A percentile compares a stretch with the other conserved stretches of the same genome.
Evolutionary conservation across 1,140 invertebrate species (phyloP).

Genomic region (Agrypnia vestita): DNA sequence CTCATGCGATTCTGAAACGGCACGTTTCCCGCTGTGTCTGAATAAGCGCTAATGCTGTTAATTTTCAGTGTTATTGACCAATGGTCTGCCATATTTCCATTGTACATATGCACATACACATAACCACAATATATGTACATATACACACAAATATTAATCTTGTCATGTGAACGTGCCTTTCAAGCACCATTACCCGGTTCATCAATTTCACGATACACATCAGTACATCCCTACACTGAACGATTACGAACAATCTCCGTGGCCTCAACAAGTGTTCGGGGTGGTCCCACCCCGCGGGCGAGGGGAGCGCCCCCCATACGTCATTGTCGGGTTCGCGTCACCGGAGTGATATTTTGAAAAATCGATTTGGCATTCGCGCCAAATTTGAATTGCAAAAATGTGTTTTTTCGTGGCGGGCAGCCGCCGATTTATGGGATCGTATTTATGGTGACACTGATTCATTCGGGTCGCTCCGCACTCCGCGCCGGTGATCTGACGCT

Average conservation of each 20-base stretch:
- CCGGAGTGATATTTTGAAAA: slow-evolving; percentile 55
- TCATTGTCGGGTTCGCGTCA: slow-evolving; percentile 47
- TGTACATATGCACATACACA: too few species aligned
- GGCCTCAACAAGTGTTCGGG: slow-evolving; percentile 48
- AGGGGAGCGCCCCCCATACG: slow-evolving; percentile 32
- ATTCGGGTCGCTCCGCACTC: slow-evolving; percentile 42
- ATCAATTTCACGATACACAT: slow-evolving; percentile 34
- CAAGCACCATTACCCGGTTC: slow-evolving; percentile 28
- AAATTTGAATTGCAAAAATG: slow-evolving; percentile 55
- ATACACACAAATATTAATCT: too few species aligned
- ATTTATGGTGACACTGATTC: slow-evolving; percentile 56
- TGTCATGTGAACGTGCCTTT: neutral
- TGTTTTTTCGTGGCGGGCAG: slow-evolving; percentile 39
- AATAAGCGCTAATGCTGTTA: too few species aligned
- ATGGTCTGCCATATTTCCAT: too few species aligned
- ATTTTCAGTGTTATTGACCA: too few species aligned
- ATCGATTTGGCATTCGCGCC: slow-evolving; percentile 46
- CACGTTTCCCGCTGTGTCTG: too few species aligned
- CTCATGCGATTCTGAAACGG: too few species aligned
- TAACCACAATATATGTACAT: too few species aligned
- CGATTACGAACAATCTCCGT: slow-evolving; percentile 13
- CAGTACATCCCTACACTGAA: slow-evolving; percentile 21
- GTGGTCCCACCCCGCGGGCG: slow-evolving; percentile 4
- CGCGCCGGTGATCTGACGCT: slow-evolving; percentile 48
- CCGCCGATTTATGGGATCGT: slow-evolving; percentile 43